phyloP scores from a whole-genome alignment of 1,140 invertebrate species.

The Andricus grossulariae region DNA sequence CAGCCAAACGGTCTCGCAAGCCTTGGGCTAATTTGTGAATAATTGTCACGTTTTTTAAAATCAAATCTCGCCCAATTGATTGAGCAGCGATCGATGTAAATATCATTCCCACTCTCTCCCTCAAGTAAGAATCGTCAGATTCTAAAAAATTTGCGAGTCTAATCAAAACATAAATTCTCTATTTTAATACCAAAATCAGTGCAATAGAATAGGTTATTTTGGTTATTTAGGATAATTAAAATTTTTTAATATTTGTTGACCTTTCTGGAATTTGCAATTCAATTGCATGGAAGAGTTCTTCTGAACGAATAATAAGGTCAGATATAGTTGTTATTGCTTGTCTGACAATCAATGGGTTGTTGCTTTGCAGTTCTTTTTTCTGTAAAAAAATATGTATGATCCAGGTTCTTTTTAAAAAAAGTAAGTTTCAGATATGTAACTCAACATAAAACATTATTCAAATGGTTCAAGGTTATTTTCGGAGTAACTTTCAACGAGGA shows the following conservation, averaged over 20 bases:
- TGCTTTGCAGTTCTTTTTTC: constrained; percentile 45
- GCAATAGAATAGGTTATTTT: too few species aligned
- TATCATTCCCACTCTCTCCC: constrained; percentile 52
- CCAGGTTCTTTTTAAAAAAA: neutral
- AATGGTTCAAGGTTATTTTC: too few species aligned
- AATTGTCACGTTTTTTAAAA: constrained; percentile 47
- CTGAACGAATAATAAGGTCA: constrained; percentile 49
- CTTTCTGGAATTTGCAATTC: constrained; percentile 47
- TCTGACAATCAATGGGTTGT: constrained; percentile 40
- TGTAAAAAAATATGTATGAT: constrained; percentile 17
- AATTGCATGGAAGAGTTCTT: constrained; percentile 48
- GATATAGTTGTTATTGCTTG: constrained; percentile 49
- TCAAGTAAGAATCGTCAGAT: constrained; percentile 54
- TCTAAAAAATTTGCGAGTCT: constrained; percentile 52
- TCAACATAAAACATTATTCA: too few species aligned
- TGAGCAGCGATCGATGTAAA: constrained; percentile 53
- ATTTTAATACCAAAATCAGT: too few species aligned
- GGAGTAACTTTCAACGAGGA: too few species aligned
- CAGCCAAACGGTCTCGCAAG: constrained; percentile 46
- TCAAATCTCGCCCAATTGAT: constrained; percentile 48
- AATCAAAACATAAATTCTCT: neutral
- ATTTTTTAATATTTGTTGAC: constrained; percentile 27
- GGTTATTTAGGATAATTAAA: too few species aligned
- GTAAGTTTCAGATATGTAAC: neutral
- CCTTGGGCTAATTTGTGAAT: constrained; percentile 48